Conservation (phyloP, 2,113 vertebrate genomes). For the Fregetta grallaria region DNA sequence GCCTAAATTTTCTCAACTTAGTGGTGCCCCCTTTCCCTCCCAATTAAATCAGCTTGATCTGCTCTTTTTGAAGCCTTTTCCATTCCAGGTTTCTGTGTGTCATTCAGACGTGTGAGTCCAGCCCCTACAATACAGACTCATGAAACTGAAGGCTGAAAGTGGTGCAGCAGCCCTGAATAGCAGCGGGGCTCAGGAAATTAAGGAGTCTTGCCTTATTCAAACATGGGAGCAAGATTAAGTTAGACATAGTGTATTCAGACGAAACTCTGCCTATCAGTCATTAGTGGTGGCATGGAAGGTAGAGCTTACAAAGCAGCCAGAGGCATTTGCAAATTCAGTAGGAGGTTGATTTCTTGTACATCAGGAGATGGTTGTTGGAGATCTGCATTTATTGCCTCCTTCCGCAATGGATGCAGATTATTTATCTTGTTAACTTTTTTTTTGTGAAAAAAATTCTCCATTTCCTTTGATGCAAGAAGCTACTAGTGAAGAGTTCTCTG, state of each 20-base stretch:
- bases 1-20: background rate
- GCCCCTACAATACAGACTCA: background rate
- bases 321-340: background rate
- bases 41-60: background rate
- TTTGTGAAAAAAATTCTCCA: rapidly evolving
- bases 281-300: background rate
- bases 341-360: background rate
- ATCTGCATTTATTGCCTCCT: background rate
- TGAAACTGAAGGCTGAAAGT: background rate
- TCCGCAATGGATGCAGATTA: background rate
- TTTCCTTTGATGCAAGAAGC: background rate
- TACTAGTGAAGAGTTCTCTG: background rate
- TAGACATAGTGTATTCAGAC: too few relatives aligned
- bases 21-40: background rate
- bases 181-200: background rate
- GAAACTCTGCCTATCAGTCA: background rate
- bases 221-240: background rate
- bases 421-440: background rate
- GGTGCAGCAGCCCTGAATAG: background rate
- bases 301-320: background rate
- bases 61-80: background rate
- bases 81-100: background rate
- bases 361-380: background rate
- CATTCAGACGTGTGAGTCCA: background rate
- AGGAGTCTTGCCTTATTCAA: too few relatives aligned